phyloP scores from a whole-genome alignment of 2,797 vertebrate genomes.

The Crenichthys baileyi region DNA sequence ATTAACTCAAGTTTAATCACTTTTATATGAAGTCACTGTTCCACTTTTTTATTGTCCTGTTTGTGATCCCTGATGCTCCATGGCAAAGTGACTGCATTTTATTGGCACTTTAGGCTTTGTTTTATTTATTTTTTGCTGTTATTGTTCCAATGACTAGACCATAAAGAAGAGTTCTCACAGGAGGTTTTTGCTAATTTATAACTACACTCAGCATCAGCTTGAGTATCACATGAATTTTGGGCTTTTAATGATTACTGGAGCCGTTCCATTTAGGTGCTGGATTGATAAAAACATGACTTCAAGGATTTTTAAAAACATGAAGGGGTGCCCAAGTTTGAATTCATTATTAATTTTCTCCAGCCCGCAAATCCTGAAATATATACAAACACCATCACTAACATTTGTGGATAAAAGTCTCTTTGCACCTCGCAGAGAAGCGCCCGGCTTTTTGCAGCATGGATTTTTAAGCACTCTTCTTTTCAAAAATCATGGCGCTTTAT shows the following conservation, averaged over 20 bases:
- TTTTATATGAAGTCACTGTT: constrained; percentile 30
- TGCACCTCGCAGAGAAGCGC: not conserved
- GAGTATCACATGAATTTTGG: constrained; percentile 5
- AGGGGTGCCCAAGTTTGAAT: not conserved
- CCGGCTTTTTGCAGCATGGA: too few relatives aligned
- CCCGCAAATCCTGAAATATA: not conserved
- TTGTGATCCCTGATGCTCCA: not conserved
- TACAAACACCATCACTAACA: not conserved
- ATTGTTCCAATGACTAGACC: constrained; percentile 4
- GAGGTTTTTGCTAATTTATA: not conserved
- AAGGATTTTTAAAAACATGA: constrained; percentile 1
- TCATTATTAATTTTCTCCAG: not conserved
- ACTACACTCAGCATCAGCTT: not conserved
- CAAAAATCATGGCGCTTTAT: too few relatives aligned
- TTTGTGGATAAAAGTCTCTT: not conserved
- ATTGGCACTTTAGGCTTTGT: constrained; percentile 4
- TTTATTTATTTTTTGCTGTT: constrained; percentile 12
- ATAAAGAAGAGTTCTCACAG: constrained; percentile 7
- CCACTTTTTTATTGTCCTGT: constrained; percentile 21
- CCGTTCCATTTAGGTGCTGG: not conserved
- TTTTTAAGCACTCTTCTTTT: not conserved
- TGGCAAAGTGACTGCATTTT: constrained; percentile 15
- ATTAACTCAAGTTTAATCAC: constrained; percentile 55
- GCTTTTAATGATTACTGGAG: not conserved
- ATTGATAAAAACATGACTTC: not conserved